Evolutionary conservation across 2,888 invertebrate genomes (phyloP).

Genomic region (Drosophila phalerata): DNA sequence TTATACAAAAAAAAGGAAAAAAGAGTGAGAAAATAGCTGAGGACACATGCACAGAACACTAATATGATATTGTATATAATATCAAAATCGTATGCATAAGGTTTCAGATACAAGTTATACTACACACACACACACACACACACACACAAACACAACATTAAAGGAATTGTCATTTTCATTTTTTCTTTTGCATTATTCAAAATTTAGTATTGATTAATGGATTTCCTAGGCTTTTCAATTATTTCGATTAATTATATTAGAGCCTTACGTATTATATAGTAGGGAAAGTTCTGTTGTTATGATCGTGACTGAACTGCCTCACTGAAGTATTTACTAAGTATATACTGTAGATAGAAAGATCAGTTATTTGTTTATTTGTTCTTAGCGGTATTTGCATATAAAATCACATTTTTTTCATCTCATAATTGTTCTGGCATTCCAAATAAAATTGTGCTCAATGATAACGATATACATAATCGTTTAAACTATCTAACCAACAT

Average conservation of each 20-base stretch:
- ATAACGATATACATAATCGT: background rate
- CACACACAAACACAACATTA: constrained; percentile 28
- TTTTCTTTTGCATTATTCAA: constrained; percentile 13
- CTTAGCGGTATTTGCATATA: constrained; percentile 34
- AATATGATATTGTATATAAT: constrained; percentile 6
- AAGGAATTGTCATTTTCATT: constrained; percentile 13
- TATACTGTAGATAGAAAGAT: constrained; percentile 19
- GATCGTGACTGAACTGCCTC: constrained; percentile 24
- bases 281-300: background rate
- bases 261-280: background rate
- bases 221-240: constrained; percentile 1
- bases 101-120: constrained; percentile 6
- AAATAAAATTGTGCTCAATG: constrained; percentile 13
- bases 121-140: constrained; percentile 28
- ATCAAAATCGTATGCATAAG: background rate
- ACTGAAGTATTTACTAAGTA: constrained; percentile 4
- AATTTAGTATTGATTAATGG: constrained; percentile 5
- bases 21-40: background rate
- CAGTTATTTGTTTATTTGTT: constrained; percentile 15
- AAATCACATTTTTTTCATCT: constrained; percentile 44
- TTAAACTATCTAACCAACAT: background rate
- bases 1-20: background rate
- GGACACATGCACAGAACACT: constrained; percentile 6
- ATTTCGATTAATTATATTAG: background rate
- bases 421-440: constrained; percentile 27